phyloP scores from a whole-genome alignment of 2,797 vertebrate species.

The Numenius phaeopus region DNA sequence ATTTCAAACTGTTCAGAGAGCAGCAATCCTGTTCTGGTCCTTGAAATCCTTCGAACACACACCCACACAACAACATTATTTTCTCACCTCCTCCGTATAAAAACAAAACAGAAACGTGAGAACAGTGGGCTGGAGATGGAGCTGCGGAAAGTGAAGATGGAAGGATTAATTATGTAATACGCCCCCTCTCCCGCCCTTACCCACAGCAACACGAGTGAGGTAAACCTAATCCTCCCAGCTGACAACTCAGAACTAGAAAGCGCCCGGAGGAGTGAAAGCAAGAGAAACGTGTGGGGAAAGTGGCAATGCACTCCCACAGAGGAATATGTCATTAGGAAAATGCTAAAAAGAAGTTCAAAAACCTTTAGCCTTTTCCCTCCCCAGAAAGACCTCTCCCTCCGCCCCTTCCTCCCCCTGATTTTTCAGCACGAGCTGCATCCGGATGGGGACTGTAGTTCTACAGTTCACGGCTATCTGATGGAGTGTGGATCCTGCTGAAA shows the following conservation, averaged over 20 bases:
- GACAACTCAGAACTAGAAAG: conserved; percentile 21
- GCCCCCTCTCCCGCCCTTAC: conserved; percentile 74
- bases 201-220: conserved; percentile 74
- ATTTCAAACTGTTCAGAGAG: conserved; percentile 21
- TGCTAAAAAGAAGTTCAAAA: conserved; percentile 25
- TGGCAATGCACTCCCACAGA: conserved; percentile 13
- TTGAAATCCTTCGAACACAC: conserved; percentile 48
- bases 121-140: conserved; percentile 56
- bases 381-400: background rate
- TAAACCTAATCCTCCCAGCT: conserved; percentile 53
- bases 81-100: conserved; percentile 52
- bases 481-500: background rate
- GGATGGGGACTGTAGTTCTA: background rate
- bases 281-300: conserved; percentile 24
- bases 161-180: conserved; percentile 77
- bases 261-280: background rate
- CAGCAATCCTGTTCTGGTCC: conserved; percentile 29
- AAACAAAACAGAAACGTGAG: conserved; percentile 58
- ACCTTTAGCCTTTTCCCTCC: background rate
- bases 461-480: background rate
- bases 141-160: conserved; percentile 63
- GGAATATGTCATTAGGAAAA: conserved; percentile 16
- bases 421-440: background rate
- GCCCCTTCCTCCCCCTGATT: background rate
- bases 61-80: conserved; percentile 40